Base-by-base conservation (phyloP, 2,113 vertebrate species). In the Probosciger aterrimus region DNA sequence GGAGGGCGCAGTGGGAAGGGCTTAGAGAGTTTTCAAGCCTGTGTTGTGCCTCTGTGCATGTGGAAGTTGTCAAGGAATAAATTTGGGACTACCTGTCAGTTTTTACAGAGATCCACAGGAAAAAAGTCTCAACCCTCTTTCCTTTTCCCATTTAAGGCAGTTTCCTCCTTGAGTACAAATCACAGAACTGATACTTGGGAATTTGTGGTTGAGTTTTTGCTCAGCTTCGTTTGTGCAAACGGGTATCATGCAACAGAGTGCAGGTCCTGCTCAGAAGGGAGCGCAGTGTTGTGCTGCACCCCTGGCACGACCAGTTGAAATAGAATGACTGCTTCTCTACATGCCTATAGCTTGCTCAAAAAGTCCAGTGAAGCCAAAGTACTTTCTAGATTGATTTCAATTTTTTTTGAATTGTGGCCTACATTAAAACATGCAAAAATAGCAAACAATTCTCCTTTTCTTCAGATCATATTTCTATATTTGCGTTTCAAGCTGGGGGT, bases 211-310 rank as follows among this genome's bases (percentile, higher is more conserved):
- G 35, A 35, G 10, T 31, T 83, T 73, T 53, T 35, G 33, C 33
- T 77, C 33, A 41, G 57, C 7, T 76, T 64, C 55, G 47, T 76
- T 37, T 18, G 31, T 9, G 35, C 31, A 4, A 30, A 30, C 27
- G 0, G 0, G 4, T 33, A 27, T 9, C 25, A 33, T 0, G 1
- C 20, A 31, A 33, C 4, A 8, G 25, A 28, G 18, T 23, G 31
- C 9, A 37, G 22, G 57, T 35, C 35, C 57, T 59, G 33, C 33
- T 10, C 20, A 59, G 57, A 59, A 59, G 28, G 57, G 43, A 20
- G 20, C 1, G 2, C 1, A 2, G 47, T 1, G 1, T 14, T 0
- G 10, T 14, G 79, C n/a, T 2, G 25, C 31, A 5, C 9, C 8
- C 30, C 30, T 1, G 0, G 23, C 41, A 55, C 31, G 17, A 71